A percentile compares a stretch with the other conserved stretches of the same genome.
Conservation (phyloP, 2,797 vertebrate genomes). For the Avahi laniger region DNA sequence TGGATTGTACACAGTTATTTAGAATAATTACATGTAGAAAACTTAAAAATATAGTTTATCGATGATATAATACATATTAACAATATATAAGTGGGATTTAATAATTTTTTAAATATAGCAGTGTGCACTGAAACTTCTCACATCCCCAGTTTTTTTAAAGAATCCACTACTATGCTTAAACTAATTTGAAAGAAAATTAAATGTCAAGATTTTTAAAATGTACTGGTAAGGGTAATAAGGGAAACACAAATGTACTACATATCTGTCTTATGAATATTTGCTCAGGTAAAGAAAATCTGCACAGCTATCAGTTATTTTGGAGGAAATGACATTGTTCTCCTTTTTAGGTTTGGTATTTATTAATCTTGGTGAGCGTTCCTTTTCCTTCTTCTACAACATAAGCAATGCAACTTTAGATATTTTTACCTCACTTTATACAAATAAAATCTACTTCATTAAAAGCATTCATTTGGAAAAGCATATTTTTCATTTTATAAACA, state of each 20-base stretch:
- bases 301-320: conserved; percentile 75
- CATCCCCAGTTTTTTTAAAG: not conserved
- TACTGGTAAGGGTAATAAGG: conserved; percentile 23
- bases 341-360: conserved; percentile 14
- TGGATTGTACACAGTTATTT: not conserved
- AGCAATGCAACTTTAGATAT: not conserved
- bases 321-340: conserved; percentile 58
- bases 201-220: conserved; percentile 26
- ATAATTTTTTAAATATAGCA: conserved; percentile 4
- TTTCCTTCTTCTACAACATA: conserved; percentile 7
- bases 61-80: not conserved
- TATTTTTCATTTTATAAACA: conserved; percentile 25
- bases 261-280: conserved; percentile 65
- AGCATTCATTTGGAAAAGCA: not conserved
- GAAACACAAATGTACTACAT: conserved; percentile 48
- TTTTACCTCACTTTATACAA: not conserved
- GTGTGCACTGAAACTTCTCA: conserved; percentile 36
- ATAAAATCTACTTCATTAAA: conserved; percentile 29
- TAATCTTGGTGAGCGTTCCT: not conserved
- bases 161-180: not conserved
- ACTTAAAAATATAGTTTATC: conserved; percentile 15
- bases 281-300: conserved; percentile 65
- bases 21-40: conserved; percentile 18
- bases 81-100: conserved; percentile 20
- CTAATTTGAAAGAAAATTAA: conserved; percentile 41